Percentiles rank a stretch among this genome's conserved stretches.
Evolutionary conservation across 23 tunicate genomes (phyloP).

Genomic region (Clavelina lepadiformis): DNA sequence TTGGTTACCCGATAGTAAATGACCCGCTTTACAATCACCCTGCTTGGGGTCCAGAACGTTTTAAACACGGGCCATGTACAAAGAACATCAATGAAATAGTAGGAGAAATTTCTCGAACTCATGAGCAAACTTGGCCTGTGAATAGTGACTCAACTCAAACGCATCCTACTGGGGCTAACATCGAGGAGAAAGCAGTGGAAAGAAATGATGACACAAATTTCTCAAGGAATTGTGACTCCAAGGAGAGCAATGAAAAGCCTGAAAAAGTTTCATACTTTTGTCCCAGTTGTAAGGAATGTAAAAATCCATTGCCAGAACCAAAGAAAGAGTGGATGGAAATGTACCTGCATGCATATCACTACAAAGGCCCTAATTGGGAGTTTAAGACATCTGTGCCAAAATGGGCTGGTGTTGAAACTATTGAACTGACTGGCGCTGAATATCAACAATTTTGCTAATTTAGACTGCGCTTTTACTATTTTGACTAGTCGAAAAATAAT

Average conservation of each 20-base stretch:
- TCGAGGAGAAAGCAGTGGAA: not conserved
- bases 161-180: not conserved
- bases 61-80: slow-evolving; percentile 42
- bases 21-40: slow-evolving; percentile 89
- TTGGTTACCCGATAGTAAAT: slow-evolving; percentile 88
- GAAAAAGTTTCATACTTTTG: not conserved
- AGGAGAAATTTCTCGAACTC: slow-evolving; percentile 3
- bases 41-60: slow-evolving; percentile 85
- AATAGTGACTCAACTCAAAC: not conserved
- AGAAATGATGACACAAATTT: not conserved
- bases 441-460: no score
- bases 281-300: slow-evolving; percentile 65
- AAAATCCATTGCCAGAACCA: slow-evolving; percentile 75
- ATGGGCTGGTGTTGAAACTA: slow-evolving; percentile 66
- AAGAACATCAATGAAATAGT: slow-evolving; percentile 35
- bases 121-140: not conserved
- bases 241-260: not conserved
- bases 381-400: slow-evolving; percentile 65
- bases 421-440: no score
- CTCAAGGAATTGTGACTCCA: not conserved
- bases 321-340: slow-evolving; percentile 34
- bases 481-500: no score
- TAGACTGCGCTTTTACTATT: no score
- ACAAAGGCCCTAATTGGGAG: slow-evolving; percentile 79
- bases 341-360: slow-evolving; percentile 80